phyloP scores from a whole-genome alignment of 2,888 invertebrate species.

The Endotricha flammealis region DNA sequence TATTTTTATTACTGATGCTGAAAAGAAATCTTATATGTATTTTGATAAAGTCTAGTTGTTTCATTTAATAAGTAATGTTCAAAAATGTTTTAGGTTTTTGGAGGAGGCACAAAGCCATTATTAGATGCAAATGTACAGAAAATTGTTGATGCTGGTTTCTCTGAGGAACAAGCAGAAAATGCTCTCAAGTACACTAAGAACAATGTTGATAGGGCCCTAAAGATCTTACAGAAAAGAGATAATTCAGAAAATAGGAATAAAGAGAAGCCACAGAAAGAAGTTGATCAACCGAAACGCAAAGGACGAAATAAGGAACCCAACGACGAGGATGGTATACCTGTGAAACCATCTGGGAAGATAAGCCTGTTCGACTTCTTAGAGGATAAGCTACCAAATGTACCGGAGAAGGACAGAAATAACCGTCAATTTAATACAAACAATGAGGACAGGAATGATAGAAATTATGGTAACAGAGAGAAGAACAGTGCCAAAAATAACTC shows the following conservation, averaged over 20 bases:
- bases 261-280: conserved; percentile 59
- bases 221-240: conserved; percentile 79
- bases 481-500: conserved; percentile 49
- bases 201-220: conserved; percentile 85
- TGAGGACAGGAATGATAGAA: conserved; percentile 54
- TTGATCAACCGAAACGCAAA: conserved; percentile 64
- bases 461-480: conserved; percentile 50
- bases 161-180: conserved; percentile 85
- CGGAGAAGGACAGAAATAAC: conserved; percentile 60
- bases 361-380: conserved; percentile 90
- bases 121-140: conserved; percentile 87
- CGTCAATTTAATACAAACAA: conserved; percentile 42
- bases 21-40: too few species aligned
- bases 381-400: conserved; percentile 83
- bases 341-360: conserved; percentile 88
- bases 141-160: conserved; percentile 88
- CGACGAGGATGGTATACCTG: conserved; percentile 77
- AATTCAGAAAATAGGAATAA: conserved; percentile 66
- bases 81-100: conserved; percentile 68
- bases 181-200: conserved; percentile 84
- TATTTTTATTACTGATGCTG: too few species aligned
- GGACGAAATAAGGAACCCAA: conserved; percentile 65
- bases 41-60: too few species aligned
- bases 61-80: conserved; percentile 3
- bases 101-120: conserved; percentile 82